Evolutionary conservation across 2,113 vertebrate genomes (phyloP).

Genomic region (Callionymus lyra): DNA sequence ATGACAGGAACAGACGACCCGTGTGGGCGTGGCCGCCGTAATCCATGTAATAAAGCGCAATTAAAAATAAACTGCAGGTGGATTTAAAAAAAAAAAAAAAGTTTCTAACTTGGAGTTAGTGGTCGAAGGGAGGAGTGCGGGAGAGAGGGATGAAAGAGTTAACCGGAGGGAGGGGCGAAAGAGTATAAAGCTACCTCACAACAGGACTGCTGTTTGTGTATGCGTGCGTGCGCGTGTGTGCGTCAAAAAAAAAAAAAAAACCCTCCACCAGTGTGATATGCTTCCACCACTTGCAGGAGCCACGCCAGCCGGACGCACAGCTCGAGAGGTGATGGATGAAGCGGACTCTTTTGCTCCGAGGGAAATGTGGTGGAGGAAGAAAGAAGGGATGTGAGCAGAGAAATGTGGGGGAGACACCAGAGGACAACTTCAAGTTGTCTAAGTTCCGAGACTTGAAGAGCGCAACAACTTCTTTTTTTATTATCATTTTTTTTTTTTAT

Average conservation of each 20-base stretch:
- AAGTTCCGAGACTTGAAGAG: conserved; percentile 20
- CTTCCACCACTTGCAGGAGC: conserved; percentile 10
- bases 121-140: conserved; percentile 3
- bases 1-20: too few species aligned
- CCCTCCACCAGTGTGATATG: too few species aligned
- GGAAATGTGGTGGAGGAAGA: too few species aligned
- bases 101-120: neutral
- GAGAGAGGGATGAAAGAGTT: conserved; percentile 53
- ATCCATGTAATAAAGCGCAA: too few species aligned
- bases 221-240: conserved; percentile 27
- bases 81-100: too few species aligned
- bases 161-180: conserved; percentile 57
- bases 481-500: too few species aligned
- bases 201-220: too few species aligned
- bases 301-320: conserved; percentile 1
- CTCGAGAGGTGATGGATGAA: conserved; percentile 30
- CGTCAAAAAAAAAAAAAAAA: too few species aligned
- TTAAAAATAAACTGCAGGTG: too few species aligned
- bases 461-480: conserved; percentile 14
- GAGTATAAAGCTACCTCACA: conserved; percentile 61
- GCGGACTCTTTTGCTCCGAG: too few species aligned
- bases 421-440: conserved; percentile 29
- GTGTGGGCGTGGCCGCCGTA: too few species aligned
- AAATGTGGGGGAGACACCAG: conserved; percentile 36
- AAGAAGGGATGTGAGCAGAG: conserved; percentile 20